phyloP scores from a whole-genome alignment of 2,888 invertebrate genomes.

The Ametastegia equiseti region DNA sequence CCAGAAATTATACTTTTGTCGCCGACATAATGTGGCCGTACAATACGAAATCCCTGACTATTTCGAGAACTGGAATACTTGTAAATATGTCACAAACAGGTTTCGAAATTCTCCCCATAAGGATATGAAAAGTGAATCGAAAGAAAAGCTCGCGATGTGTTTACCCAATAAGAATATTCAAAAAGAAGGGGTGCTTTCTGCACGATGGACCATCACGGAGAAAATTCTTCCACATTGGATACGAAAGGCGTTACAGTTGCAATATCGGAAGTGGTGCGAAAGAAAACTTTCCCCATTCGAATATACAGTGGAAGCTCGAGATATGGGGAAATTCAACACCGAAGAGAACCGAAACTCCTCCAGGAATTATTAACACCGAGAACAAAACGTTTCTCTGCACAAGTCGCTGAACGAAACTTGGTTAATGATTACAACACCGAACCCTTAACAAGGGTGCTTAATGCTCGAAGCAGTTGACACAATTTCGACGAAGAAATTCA shows the following conservation, averaged over 20 bases:
- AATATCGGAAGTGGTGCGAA: background rate
- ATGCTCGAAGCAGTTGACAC: conserved; percentile 4
- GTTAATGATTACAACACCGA: background rate
- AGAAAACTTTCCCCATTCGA: background rate
- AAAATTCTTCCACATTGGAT: too few relatives aligned
- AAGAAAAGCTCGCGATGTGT: background rate
- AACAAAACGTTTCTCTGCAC: background rate
- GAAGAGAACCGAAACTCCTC: conserved; percentile 8
- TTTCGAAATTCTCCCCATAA: conserved; percentile 52
- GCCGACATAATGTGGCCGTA: conserved; percentile 55
- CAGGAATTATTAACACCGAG: background rate
- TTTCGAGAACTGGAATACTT: conserved; percentile 42
- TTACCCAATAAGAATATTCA: background rate
- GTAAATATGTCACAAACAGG: conserved; percentile 60
- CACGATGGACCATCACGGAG: background rate
- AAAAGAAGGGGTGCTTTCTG: background rate
- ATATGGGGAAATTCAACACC: background rate
- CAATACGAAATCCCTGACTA: background rate
- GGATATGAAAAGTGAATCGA: background rate
- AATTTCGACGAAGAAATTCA: background rate
- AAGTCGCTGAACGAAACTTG: background rate
- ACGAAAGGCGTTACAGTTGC: too few relatives aligned
- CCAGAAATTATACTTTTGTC: conserved; percentile 67
- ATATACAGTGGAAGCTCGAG: background rate
- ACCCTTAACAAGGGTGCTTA: background rate